Base-by-base conservation (phyloP, 2,797 vertebrate genomes). In the Steatocranus sp. region DNA sequence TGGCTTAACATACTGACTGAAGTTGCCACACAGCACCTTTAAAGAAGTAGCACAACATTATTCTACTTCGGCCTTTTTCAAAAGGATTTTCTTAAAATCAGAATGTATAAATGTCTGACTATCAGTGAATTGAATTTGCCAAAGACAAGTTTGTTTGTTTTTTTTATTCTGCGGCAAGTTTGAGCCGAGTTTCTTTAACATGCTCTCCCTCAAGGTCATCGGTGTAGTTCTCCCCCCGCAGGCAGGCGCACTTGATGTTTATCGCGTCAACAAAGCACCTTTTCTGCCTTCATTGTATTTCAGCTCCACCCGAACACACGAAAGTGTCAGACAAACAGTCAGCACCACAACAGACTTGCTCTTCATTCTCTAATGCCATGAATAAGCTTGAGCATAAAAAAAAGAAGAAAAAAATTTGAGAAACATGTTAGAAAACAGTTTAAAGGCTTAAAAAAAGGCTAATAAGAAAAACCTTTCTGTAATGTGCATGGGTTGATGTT, bases 101-200 rank as follows among this genome's bases (percentile, higher is more conserved):
- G 90, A 93, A 91, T 92, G 82, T 93, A 83, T 83, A 78, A 89
- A 91, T 83, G 78, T 83, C 49, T 76, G 86, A 93, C 90, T 84
- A 84, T 94, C 91, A 91, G 75, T 79, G 49, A 78, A 74, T 77
- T 38, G 48, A 36, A 85, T 92, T 94, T 91, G 90, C 94, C 93
- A 94, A 95, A 96, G 92, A 93, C 23, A 7, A 51, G 81, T 88
- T 89, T 73, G 88, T 88, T 75, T 36, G 10, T 0, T 20, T 61
- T 61, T 61, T 61, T 61, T 12, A 89, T 87, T 75, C 78, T 75
- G 27, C 81, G 41, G 78, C 81, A 80, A 78, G 23, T 80, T 56
- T 4, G 32, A 86, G 75, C 78, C 68, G 68, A 79, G 25, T 83
- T 87, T 85, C 36, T 81, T 76, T 68, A 25, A 78, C 12, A 7